phyloP scores from a whole-genome alignment of 2,113 vertebrate species.

The Podarcis raffonei region DNA sequence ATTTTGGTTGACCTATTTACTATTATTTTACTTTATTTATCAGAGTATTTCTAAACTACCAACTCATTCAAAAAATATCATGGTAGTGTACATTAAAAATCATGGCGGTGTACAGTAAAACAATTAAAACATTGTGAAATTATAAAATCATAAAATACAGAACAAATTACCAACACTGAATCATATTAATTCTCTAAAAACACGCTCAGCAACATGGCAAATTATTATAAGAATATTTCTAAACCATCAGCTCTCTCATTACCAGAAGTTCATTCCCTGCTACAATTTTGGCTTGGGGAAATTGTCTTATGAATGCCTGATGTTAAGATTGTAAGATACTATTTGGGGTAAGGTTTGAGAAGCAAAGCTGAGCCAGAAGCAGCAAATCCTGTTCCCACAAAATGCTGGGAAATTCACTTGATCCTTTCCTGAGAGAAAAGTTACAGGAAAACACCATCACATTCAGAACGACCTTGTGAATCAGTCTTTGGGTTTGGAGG shows the following conservation, averaged over 20 bases:
- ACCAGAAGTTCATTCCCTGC: neutral
- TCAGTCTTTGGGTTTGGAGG: neutral
- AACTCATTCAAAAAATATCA: no score
- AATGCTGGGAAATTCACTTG: neutral
- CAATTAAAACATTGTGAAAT: no score
- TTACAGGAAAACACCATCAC: neutral
- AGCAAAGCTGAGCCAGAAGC: neutral
- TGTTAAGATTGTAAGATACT: neutral
- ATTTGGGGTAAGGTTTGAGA: neutral
- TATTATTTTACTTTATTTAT: no score
- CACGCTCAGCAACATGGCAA: no score
- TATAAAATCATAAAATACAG: no score
- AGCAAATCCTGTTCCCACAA: neutral
- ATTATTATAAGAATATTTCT: neutral
- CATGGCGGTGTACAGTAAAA: no score
- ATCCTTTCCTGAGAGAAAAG: neutral
- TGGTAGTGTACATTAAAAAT: no score
- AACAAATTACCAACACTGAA: no score
- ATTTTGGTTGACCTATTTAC: no score
- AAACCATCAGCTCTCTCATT: neutral
- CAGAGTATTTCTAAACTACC: no score
- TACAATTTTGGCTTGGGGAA: neutral
- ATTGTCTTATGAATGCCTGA: neutral
- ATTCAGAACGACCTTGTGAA: neutral
- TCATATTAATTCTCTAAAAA: no score